phyloP scores from a whole-genome alignment of 2,797 vertebrate genomes.

The Arctocebus calabarensis region DNA sequence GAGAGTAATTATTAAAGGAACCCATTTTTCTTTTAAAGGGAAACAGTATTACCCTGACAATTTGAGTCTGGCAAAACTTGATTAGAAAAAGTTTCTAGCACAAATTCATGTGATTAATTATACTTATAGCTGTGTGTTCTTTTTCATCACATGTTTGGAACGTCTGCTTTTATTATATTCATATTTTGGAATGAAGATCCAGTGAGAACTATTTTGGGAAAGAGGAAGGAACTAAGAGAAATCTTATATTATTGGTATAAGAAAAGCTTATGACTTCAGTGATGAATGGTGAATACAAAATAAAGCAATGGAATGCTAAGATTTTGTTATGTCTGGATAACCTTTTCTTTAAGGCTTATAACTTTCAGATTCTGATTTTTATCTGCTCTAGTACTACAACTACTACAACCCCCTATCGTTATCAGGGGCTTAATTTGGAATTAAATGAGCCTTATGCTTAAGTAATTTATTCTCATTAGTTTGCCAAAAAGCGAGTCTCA shows the following conservation, averaged over 20 bases:
- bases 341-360: slow-evolving; percentile 70
- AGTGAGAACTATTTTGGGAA: background rate
- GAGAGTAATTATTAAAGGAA: slow-evolving; percentile 40
- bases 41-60: background rate
- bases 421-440: slow-evolving; percentile 82
- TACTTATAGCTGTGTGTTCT: background rate
- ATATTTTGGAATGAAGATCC: background rate
- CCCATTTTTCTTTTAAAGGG: background rate
- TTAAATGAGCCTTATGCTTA: slow-evolving; percentile 82
- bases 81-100: background rate
- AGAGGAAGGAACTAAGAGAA: background rate
- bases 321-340: slow-evolving; percentile 76
- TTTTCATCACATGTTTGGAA: slow-evolving; percentile 37
- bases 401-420: slow-evolving; percentile 79
- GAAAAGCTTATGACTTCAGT: slow-evolving; percentile 39
- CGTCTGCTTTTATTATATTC: background rate
- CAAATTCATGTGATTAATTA: background rate
- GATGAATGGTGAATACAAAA: slow-evolving; percentile 46
- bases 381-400: slow-evolving; percentile 78
- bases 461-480: slow-evolving; percentile 84
- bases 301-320: background rate
- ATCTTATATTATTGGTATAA: background rate
- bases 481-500: slow-evolving; percentile 78
- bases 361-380: slow-evolving; percentile 69
- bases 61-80: slow-evolving; percentile 23